phyloP scores from a whole-genome alignment of 2,888 invertebrate genomes.

The Agrotis exclamationis region DNA sequence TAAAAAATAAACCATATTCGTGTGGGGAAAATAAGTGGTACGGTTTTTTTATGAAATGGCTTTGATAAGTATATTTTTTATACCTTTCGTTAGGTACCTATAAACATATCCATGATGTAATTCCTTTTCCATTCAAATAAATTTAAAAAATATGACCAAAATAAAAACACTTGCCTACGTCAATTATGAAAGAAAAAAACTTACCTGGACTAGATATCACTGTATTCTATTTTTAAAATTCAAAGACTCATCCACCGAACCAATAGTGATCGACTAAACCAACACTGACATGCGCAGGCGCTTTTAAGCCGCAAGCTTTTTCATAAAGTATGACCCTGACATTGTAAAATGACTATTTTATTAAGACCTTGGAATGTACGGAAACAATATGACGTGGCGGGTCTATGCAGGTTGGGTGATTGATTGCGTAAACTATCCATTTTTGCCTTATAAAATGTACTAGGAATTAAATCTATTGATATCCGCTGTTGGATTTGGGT shows the following conservation, averaged over 20 bases:
- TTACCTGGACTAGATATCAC: constrained; percentile 63
- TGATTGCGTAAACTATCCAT: constrained; percentile 33
- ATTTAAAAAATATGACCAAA: too few species aligned
- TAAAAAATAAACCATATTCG: too few species aligned
- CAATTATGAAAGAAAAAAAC: constrained; percentile 10
- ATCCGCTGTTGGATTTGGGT: neutral
- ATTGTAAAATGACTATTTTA: constrained; percentile 68
- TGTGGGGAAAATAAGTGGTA: too few species aligned
- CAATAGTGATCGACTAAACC: constrained; percentile 73
- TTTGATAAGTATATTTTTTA: too few species aligned
- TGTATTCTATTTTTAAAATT: constrained; percentile 28
- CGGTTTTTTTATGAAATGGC: too few species aligned
- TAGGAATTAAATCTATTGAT: neutral
- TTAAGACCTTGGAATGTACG: constrained; percentile 46
- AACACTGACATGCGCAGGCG: constrained; percentile 66
- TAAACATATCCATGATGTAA: too few species aligned
- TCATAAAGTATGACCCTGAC: constrained; percentile 72
- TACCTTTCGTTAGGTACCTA: too few species aligned
- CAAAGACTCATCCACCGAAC: constrained; percentile 68
- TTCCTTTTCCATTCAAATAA: too few species aligned
- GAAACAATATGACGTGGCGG: constrained; percentile 22
- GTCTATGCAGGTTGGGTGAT: constrained; percentile 43
- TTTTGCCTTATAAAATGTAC: constrained; percentile 16
- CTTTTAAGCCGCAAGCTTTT: constrained; percentile 74
- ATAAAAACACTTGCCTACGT: too few species aligned